Evolutionary conservation across 35 echinoderm and acorn worm species (phyloP).

Genomic region (Stichopus chloronotus): DNA sequence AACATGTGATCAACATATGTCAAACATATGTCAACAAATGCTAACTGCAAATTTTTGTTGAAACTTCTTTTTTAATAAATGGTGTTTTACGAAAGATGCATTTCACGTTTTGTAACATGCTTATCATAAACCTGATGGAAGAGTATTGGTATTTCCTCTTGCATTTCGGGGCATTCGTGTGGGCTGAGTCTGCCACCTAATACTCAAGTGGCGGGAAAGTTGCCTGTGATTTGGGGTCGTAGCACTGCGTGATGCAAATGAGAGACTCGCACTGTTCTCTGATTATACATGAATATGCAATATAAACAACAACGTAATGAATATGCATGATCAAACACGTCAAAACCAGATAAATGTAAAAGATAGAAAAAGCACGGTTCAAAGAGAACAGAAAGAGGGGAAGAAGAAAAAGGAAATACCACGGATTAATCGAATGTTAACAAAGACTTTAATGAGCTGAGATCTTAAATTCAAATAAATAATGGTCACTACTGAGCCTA

Average conservation of each 20-base stretch:
- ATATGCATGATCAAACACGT: conserved; percentile 42
- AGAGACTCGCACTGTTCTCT: conserved; percentile 36
- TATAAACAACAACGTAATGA: conserved; percentile 7
- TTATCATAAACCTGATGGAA: conserved; percentile 30
- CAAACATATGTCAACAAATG: too few species aligned
- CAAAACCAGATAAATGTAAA: conserved; percentile 17
- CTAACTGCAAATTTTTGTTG: too few species aligned
- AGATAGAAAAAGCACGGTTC: conserved; percentile 1
- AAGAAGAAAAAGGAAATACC: neutral
- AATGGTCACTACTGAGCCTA: too few species aligned
- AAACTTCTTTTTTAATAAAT: too few species aligned
- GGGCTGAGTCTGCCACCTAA: conserved; percentile 35
- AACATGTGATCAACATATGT: too few species aligned
- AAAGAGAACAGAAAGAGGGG: conserved; percentile 11
- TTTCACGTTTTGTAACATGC: neutral
- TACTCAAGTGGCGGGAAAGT: conserved; percentile 50
- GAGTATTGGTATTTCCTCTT: conserved; percentile 6
- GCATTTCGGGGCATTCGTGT: neutral
- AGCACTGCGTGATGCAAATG: conserved; percentile 12
- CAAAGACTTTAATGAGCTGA: too few species aligned
- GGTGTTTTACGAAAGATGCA: too few species aligned
- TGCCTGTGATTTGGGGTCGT: neutral
- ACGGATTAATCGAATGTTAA: neutral
- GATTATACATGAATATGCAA: neutral
- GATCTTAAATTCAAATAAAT: too few species aligned